Conservation (phyloP, 2,888 invertebrate genomes). For the Diabrotica balteata region DNA sequence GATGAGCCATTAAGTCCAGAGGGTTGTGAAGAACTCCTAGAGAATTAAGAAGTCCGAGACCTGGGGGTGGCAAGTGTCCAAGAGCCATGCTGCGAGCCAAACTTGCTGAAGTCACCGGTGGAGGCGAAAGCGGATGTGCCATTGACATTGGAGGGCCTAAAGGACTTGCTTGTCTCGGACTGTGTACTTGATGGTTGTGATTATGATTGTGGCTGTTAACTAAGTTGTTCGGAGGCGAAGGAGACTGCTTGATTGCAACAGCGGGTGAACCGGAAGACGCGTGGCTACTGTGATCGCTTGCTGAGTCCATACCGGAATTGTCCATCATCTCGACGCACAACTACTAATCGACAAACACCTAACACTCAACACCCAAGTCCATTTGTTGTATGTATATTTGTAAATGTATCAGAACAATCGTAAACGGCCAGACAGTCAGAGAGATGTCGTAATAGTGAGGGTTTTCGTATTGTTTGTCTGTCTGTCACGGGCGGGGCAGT, state of each 20-base stretch:
- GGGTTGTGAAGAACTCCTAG: constrained; percentile 76
- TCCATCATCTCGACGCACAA: constrained; percentile 60
- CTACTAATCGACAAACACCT: constrained; percentile 12
- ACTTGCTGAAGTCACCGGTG: constrained; percentile 71
- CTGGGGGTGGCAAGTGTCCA: constrained; percentile 84
- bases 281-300: constrained; percentile 67
- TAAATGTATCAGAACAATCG: constrained; percentile 27
- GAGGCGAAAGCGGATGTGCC: constrained; percentile 71
- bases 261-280: constrained; percentile 64
- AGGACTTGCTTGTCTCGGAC: constrained; percentile 60
- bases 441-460: constrained; percentile 60
- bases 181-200: constrained; percentile 57
- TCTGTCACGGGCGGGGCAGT: constrained; percentile 50
- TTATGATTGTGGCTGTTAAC: constrained; percentile 55
- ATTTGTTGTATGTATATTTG: constrained; percentile 34
- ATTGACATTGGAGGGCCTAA: constrained; percentile 64
- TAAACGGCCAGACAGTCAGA: constrained; percentile 54
- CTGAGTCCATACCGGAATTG: constrained; percentile 65
- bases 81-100: constrained; percentile 74
- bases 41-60: constrained; percentile 82
- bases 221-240: constrained; percentile 58
- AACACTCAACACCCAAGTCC: constrained; percentile 41
- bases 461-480: constrained; percentile 55
- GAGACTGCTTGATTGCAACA: constrained; percentile 59
- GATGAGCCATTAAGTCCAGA: constrained; percentile 85